Evolutionary conservation across 2,113 vertebrate genomes (phyloP).

Genomic region (Neodon shergylaensis): DNA sequence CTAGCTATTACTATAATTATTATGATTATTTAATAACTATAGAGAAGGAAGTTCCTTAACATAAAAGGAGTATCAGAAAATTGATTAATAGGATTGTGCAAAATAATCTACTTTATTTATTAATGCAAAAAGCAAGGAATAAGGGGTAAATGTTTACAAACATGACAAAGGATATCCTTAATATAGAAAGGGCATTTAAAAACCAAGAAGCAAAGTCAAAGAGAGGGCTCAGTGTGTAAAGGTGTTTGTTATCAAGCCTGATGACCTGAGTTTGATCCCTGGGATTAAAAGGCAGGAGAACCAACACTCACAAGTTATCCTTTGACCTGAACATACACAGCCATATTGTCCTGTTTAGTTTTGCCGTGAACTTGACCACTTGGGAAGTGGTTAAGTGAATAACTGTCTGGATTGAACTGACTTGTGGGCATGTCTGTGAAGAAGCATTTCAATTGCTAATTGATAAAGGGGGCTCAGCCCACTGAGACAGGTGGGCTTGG

Average conservation of each 20-base stretch:
- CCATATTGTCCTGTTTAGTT: not conserved
- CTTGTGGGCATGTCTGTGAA: not conserved
- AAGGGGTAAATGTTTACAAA: conserved; percentile 58
- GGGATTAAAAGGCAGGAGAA: not conserved
- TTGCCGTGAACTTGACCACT: no score
- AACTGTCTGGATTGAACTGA: not conserved
- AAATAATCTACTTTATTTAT: conserved; percentile 76
- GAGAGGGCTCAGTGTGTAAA: not conserved
- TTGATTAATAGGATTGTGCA: conserved; percentile 59
- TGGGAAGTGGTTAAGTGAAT: not conserved
- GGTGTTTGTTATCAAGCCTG: no score
- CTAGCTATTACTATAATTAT: no score
- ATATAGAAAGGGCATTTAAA: conserved; percentile 69
- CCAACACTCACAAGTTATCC: not conserved
- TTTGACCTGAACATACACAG: not conserved
- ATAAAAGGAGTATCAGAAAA: conserved; percentile 71
- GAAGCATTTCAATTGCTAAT: not conserved
- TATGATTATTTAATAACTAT: no score
- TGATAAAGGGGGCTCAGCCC: not conserved
- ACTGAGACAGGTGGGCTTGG: not conserved
- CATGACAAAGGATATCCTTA: conserved; percentile 73
- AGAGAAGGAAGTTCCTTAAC: conserved; percentile 41
- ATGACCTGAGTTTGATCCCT: not conserved
- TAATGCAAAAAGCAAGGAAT: conserved; percentile 65
- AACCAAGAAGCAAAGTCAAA: conserved; percentile 42